phyloP scores from a whole-genome alignment of 2,888 invertebrate genomes.

The Opisthograptis luteolata region DNA sequence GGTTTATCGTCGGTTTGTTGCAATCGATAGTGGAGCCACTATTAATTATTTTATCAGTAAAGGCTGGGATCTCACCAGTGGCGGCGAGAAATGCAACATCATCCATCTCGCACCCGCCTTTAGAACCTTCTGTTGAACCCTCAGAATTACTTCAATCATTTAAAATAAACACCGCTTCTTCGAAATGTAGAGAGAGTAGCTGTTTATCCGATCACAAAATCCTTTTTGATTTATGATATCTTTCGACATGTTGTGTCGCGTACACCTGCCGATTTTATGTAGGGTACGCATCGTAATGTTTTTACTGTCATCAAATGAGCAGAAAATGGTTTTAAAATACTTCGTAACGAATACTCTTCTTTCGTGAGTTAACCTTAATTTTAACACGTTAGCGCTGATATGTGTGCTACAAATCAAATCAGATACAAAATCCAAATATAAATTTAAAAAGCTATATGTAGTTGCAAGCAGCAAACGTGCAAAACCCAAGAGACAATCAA shows the following conservation, averaged over 20 bases:
- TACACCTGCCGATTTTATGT: slow-evolving; percentile 59
- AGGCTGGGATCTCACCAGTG: slow-evolving; percentile 54
- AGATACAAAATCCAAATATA: background rate
- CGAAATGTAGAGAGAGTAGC: slow-evolving; percentile 63
- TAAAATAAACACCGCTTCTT: slow-evolving; percentile 75
- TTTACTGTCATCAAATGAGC: slow-evolving; percentile 19
- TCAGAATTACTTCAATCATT: slow-evolving; percentile 70
- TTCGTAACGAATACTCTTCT: background rate
- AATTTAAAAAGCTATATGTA: background rate
- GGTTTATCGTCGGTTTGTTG: slow-evolving; percentile 63
- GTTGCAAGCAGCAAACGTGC: slow-evolving; percentile 4
- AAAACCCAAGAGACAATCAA: slow-evolving; percentile 8
- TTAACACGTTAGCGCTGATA: background rate
- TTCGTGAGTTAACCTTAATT: background rate
- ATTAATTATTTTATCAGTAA: slow-evolving; percentile 73
- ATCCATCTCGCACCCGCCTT: slow-evolving; percentile 66
- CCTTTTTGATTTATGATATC: slow-evolving; percentile 68
- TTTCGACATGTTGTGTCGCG: slow-evolving; percentile 47
- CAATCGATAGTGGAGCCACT: slow-evolving; percentile 69
- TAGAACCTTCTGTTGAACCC: slow-evolving; percentile 53
- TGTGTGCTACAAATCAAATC: background rate
- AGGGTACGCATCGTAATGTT: slow-evolving; percentile 26
- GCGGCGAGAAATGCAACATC: slow-evolving; percentile 68
- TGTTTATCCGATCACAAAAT: slow-evolving; percentile 59
- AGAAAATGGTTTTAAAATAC: slow-evolving; percentile 11